phyloP scores from a whole-genome alignment of 2,113 vertebrate species.

The Isurus oxyrinchus region DNA sequence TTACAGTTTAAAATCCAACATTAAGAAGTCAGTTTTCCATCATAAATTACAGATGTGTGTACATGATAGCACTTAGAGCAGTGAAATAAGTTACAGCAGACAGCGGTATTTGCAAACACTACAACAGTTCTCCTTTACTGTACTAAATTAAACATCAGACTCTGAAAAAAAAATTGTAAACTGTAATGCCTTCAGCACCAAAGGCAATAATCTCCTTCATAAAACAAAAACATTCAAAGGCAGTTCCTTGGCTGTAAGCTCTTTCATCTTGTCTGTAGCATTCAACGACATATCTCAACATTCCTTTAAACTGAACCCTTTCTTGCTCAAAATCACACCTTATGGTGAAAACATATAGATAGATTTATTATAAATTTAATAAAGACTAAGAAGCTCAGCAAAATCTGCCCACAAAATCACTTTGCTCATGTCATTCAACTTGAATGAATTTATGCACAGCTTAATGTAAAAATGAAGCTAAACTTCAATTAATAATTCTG shows the following conservation, averaged over 20 bases:
- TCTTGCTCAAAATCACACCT: neutral
- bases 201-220: neutral
- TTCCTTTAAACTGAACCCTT: neutral
- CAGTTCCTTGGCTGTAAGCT: neutral
- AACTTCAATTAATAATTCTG: neutral
- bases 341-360: neutral
- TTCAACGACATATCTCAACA: neutral
- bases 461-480: neutral
- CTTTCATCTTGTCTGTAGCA: neutral
- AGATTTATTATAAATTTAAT: conserved; percentile 6
- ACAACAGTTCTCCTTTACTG: neutral
- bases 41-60: neutral
- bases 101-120: neutral
- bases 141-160: conserved; percentile 4
- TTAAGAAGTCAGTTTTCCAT: neutral
- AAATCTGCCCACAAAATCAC: neutral
- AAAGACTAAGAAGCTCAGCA: neutral
- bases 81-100: conserved; percentile 12
- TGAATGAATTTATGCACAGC: neutral
- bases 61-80: neutral
- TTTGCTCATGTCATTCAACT: neutral
- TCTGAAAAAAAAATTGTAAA: neutral
- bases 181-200: neutral
- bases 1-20: neutral
- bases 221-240: neutral